Base-by-base conservation (phyloP, 2,888 invertebrate genomes). In the Lottia gigantea region DNA sequence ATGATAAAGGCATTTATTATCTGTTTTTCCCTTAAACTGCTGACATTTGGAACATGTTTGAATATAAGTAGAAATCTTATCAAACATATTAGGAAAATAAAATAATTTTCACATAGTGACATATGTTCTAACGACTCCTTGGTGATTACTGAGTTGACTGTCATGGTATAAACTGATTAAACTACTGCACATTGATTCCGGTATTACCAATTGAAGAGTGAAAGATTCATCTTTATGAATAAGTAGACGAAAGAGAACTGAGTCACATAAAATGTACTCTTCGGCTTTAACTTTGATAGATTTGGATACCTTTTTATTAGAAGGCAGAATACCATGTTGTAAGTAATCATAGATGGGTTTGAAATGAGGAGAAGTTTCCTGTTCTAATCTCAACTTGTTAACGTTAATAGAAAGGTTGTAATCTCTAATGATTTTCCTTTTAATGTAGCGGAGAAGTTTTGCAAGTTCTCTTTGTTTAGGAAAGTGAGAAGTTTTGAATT, bases 161-260 rank as follows among this genome's bases (percentile, higher is more conserved):
- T 49, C 49, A 49, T 49, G 49, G 19, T 49, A 49, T 49, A 49
- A 19, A 49, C 19, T 49, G 49, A 49, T 49, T 49, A 49, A 16
- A n/a, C 49, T 49, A 49, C 19, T 19, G 19, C 49, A 49, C 49
- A 49, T 49, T n/a, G n/a, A n/a, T n/a, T 49, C 55, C 4, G n/a
- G 55, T n/a, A 55, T 55, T 55, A 23, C 55, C 55, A 55, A 55
- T 55, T 55, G 55, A 19, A 55, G 55, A 12, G 55, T 55, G 15
- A 55, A 55, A 23, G 8, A 19, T 12, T 55, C 55, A 23, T 23
- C 55, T 19, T 55, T 23, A 19, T 55, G n/a, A 55, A 19, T n/a
- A 55, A 55, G n/a, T n/a, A 55, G 55, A 23, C 55, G 55, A 55
- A 55, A 55, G 11, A 19, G 14, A 23, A 55, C 19, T 8, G 55